Conservation (phyloP, 2,113 vertebrate species). For the Rhabdornis inornatus region DNA sequence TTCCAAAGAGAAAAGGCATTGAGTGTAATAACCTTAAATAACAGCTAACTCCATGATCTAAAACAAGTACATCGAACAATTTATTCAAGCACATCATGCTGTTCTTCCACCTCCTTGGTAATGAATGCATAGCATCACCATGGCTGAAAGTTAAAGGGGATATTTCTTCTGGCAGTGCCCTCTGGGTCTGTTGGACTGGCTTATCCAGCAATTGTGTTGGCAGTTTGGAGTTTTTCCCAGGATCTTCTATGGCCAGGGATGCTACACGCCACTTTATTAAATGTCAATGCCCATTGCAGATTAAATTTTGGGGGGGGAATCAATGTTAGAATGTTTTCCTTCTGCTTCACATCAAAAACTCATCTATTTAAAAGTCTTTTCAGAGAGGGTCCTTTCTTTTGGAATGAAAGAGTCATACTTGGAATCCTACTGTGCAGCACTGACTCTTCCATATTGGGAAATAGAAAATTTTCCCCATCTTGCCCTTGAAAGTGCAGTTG, state of each 20-base stretch:
- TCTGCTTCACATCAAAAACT: background rate
- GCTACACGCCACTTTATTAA: conserved; percentile 56
- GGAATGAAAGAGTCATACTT: background rate
- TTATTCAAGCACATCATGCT: background rate
- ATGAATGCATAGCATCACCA: conserved; percentile 24
- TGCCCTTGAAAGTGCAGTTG: background rate
- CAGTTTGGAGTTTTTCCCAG: conserved; percentile 58
- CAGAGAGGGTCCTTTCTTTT: background rate
- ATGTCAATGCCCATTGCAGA: conserved; percentile 57
- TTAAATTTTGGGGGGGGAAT: background rate
- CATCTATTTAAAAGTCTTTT: background rate
- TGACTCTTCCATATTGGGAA: background rate
- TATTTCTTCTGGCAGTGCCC: conserved; percentile 51
- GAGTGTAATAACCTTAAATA: background rate
- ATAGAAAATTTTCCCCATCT: background rate
- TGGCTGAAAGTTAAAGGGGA: conserved; percentile 18
- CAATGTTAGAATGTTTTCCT: background rate
- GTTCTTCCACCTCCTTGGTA: conserved; percentile 35
- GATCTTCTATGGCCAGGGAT: conserved; percentile 8
- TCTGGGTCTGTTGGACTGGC: background rate
- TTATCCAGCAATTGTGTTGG: conserved; percentile 36
- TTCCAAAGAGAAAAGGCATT: background rate
- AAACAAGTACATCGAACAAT: background rate
- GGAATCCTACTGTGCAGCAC: background rate
- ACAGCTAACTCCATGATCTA: background rate